Evolutionary conservation across 1,140 invertebrate genomes (phyloP).

Genomic region (Drosophila oshimai): DNA sequence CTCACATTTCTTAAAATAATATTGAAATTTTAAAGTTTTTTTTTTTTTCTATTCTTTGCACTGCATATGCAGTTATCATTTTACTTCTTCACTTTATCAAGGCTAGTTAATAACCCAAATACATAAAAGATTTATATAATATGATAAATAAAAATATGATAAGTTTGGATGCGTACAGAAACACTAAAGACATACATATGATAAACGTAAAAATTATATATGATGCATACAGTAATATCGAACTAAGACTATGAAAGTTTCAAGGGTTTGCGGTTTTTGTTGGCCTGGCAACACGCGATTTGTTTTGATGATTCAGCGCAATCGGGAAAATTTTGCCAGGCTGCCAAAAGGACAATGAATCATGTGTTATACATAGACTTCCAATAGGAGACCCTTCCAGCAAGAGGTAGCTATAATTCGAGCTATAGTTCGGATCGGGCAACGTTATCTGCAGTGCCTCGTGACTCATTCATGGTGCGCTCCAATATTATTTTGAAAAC

Average conservation of each 20-base stretch:
- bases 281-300: constrained; percentile 21
- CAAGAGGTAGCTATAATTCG: background rate
- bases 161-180: background rate
- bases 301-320: constrained; percentile 44
- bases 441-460: constrained; percentile 16
- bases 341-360: constrained; percentile 36
- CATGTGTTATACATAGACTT: constrained; percentile 32
- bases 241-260: background rate
- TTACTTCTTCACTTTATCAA: constrained; percentile 2
- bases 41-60: background rate
- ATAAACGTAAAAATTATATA: constrained; percentile 4
- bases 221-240: constrained; percentile 1
- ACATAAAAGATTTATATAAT: background rate
- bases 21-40: too few relatives aligned
- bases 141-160: background rate
- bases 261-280: background rate
- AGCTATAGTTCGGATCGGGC: background rate
- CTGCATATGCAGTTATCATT: too few relatives aligned
- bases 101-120: background rate
- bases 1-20: too few relatives aligned
- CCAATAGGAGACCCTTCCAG: constrained; percentile 7
- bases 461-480: constrained; percentile 17
- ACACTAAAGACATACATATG: constrained; percentile 6
- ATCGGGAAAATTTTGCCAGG: constrained; percentile 4
- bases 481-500: constrained; percentile 22